These are phyloP conservation scores for Chloropsis cyanopogon DNA, from an alignment of 2,113 vertebrate species.

Conservation along the genomic window DNA sequence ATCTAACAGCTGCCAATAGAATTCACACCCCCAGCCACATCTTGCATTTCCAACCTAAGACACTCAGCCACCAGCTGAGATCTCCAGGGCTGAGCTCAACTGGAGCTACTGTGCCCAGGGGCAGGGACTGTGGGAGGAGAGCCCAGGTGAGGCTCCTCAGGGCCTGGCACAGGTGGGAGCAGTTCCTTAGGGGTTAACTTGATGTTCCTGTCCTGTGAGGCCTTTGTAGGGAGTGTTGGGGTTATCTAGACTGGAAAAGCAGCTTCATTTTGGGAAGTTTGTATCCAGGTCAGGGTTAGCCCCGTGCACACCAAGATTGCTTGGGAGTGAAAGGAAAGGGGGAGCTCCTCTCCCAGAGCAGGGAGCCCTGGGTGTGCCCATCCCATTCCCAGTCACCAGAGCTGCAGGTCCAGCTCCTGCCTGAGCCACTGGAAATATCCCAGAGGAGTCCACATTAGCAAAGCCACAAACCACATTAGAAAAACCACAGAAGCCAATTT, in stretches of 20 bases:
- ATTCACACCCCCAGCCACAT: not conserved
- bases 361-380: not conserved
- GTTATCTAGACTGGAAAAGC: not conserved
- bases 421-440: conserved; percentile 3
- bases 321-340: not conserved
- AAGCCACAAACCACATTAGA: conserved; percentile 63
- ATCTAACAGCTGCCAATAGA: not conserved
- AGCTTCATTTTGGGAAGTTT: not conserved
- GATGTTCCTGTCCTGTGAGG: not conserved
- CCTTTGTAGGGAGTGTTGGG: not conserved
- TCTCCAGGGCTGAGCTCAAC: not conserved
- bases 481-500: conserved; percentile 56
- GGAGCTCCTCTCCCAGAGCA: not conserved
- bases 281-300: not conserved
- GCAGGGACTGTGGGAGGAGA: not conserved
- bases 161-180: not conserved
- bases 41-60: not conserved
- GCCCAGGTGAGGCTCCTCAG: not conserved
- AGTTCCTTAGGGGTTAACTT: not conserved
- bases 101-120: not conserved
- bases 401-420: conserved; percentile 10
- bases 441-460: conserved; percentile 47
- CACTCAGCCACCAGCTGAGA: not conserved
- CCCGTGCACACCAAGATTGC: not conserved
- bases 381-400: not conserved